Conservation (phyloP, 2,888 invertebrate species). For the Trileptium ribeirensis region DNA sequence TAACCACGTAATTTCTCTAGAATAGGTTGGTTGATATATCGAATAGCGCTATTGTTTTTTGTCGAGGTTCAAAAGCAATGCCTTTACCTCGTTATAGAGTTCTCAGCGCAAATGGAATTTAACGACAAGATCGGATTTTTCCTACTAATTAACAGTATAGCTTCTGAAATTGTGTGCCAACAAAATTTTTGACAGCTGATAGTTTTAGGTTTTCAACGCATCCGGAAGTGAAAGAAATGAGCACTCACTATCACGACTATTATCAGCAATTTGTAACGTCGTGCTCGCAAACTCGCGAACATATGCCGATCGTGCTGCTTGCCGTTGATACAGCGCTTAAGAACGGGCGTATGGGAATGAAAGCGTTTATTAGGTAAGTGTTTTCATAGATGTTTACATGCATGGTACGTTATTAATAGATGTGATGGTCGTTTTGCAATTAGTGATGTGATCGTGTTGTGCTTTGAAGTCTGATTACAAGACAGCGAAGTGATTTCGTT, state of each 20-base stretch:
- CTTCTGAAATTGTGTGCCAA: too few relatives aligned
- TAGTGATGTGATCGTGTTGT: not conserved
- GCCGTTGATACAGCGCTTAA: conserved; percentile 86
- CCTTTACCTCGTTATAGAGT: too few relatives aligned
- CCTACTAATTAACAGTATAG: too few relatives aligned
- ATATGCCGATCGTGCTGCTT: conserved; percentile 65
- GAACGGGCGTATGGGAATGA: conserved; percentile 80
- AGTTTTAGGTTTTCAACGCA: conserved; percentile 75
- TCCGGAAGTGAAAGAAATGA: conserved; percentile 77
- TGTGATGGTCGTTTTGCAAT: conserved; percentile 21
- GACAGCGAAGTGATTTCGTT: too few relatives aligned
- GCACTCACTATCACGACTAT: conserved; percentile 46
- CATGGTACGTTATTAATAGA: conserved; percentile 29
- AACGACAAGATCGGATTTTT: too few relatives aligned
- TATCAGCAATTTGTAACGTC: conserved; percentile 43
- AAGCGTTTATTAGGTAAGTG: conserved; percentile 71
- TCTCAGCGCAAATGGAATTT: too few relatives aligned
- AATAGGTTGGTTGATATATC: too few relatives aligned
- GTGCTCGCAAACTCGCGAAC: conserved; percentile 37
- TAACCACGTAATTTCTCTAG: too few relatives aligned
- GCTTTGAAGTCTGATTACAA: conserved; percentile 22
- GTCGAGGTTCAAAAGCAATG: too few relatives aligned
- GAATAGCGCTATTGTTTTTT: too few relatives aligned
- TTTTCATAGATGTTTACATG: conserved; percentile 29
- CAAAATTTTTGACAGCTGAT: too few relatives aligned